Evolutionary conservation across 1,140 invertebrate species (phyloP).

Genomic region (Papilio polyxenes): DNA sequence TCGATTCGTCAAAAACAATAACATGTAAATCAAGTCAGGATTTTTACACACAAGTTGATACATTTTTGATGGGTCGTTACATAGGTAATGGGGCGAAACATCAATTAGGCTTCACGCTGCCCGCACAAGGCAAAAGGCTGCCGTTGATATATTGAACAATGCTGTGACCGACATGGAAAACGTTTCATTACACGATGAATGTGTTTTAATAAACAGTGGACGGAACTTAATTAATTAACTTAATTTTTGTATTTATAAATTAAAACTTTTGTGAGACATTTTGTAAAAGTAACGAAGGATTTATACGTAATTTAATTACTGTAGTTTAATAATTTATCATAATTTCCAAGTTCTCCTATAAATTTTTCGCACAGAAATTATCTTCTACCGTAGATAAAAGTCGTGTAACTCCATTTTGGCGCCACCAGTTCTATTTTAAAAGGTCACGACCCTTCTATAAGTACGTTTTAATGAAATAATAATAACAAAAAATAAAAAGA

Average conservation of each 20-base stretch:
- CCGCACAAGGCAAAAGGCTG: conserved; percentile 34
- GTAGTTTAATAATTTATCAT: too few relatives aligned
- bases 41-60: conserved; percentile 26
- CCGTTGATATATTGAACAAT: conserved; percentile 28
- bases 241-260: neutral
- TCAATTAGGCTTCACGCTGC: conserved; percentile 36
- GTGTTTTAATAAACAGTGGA: conserved; percentile 3
- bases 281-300: too few relatives aligned
- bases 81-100: conserved; percentile 35
- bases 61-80: conserved; percentile 32
- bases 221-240: conserved; percentile 3
- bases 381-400: too few relatives aligned
- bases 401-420: too few relatives aligned
- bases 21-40: neutral
- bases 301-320: too few relatives aligned
- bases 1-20: neutral
- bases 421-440: too few relatives aligned
- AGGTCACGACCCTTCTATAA: too few relatives aligned
- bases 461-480: too few relatives aligned
- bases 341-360: too few relatives aligned
- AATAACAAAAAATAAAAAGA: too few relatives aligned
- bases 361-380: too few relatives aligned
- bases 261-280: too few relatives aligned
- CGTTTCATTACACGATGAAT: conserved; percentile 29
- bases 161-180: conserved; percentile 31